Conservation (phyloP, 2,113 vertebrate genomes). For the Urocolius indicus region DNA sequence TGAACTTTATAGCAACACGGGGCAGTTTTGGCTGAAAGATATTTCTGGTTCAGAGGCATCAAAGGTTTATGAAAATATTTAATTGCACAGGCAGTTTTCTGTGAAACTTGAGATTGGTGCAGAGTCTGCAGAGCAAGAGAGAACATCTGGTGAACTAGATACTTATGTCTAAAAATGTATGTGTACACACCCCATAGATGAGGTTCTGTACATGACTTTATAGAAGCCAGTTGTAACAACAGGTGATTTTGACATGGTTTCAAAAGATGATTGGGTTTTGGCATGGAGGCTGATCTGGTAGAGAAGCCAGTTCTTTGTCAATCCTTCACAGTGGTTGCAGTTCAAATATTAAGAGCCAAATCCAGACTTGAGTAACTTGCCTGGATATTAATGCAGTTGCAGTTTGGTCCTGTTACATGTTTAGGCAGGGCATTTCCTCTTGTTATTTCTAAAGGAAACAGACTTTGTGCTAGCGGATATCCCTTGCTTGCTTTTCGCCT, state of each 20-base stretch:
- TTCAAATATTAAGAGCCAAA: neutral
- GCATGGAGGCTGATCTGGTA: neutral
- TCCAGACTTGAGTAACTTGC: neutral
- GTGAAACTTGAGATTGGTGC: neutral
- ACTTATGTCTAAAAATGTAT: neutral
- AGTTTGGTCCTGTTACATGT: conserved; percentile 20
- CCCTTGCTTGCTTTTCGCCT: conserved; percentile 81
- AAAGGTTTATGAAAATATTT: neutral
- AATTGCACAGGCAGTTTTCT: neutral
- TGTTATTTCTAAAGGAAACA: conserved; percentile 89
- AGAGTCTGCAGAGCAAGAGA: neutral
- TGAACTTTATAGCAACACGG: neutral
- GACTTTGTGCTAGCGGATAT: conserved; percentile 83
- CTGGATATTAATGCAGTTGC: neutral
- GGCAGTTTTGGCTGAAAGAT: neutral
- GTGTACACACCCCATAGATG: neutral
- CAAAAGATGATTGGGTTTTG: neutral
- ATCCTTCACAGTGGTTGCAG: neutral
- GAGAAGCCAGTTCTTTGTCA: neutral
- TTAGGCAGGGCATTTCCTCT: conserved; percentile 86
- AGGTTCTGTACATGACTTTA: neutral
- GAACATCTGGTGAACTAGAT: neutral
- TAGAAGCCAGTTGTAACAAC: neutral
- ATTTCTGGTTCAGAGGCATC: neutral
- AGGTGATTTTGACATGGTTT: neutral